Percentiles rank a stretch among this genome's conserved stretches.
These are phyloP conservation scores for Gallinago paraguaiae DNA, from an alignment of 2,113 vertebrate genomes.

Conservation along the genomic window DNA sequence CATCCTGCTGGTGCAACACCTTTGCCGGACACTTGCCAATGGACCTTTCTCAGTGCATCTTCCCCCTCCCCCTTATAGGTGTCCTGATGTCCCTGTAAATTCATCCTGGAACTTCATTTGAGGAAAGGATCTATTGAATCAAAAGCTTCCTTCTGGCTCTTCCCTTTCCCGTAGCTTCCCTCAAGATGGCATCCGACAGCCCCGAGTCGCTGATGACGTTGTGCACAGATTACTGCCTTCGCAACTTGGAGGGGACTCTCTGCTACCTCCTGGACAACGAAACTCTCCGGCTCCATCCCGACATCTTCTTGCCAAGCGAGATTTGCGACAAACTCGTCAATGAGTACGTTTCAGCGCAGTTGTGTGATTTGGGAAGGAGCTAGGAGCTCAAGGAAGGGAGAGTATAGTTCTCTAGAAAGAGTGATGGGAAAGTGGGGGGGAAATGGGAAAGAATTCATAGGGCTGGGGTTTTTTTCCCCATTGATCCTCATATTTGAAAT, in stretches of 20 bases:
- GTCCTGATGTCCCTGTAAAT: conserved; percentile 65
- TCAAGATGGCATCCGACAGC: conserved; percentile 84
- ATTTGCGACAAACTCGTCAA: conserved; percentile 97
- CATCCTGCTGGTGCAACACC: background rate
- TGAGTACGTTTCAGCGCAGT: conserved; percentile 75
- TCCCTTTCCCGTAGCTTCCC: background rate
- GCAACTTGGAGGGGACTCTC: conserved; percentile 91
- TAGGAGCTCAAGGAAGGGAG: background rate
- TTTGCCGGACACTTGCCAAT: background rate
- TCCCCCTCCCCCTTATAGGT: background rate
- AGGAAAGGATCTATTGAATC: conserved; percentile 17
- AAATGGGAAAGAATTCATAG: background rate
- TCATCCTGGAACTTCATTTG: background rate
- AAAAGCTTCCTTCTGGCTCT: background rate
- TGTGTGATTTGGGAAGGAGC: background rate
- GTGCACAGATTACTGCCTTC: conserved; percentile 90
- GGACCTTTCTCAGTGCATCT: background rate
- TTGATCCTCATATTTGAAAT: background rate
- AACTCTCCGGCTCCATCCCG: conserved; percentile 85
- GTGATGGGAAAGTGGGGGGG: background rate
- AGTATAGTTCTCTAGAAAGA: background rate
- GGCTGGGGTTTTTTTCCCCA: background rate
- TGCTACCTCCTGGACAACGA: conserved; percentile 90
- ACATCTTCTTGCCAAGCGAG: conserved; percentile 96
- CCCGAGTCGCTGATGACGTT: conserved; percentile 93